phyloP scores from a whole-genome alignment of 2,113 vertebrate species.

The Apteryx mantelli region DNA sequence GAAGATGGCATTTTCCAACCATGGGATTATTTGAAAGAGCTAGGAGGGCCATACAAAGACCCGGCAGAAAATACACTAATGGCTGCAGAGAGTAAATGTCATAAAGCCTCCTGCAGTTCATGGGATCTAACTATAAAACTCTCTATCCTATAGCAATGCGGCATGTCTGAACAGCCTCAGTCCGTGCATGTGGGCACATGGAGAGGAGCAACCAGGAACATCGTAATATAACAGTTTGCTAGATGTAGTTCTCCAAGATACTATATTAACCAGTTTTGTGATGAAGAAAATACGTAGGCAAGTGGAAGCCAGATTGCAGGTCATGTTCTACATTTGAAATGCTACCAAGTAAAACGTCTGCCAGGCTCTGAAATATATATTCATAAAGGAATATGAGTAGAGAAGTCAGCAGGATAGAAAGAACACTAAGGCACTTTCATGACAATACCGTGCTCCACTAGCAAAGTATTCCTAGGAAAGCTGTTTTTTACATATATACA shows the following conservation, averaged over 20 bases:
- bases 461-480: not conserved
- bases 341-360: not conserved
- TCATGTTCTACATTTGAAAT: not conserved
- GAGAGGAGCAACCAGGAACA: fast-evolving
- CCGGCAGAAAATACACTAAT: fast-evolving
- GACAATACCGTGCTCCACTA: fast-evolving
- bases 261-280: fast-evolving
- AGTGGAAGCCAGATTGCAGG: not conserved
- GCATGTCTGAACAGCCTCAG: fast-evolving
- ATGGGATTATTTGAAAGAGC: not conserved
- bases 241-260: not conserved
- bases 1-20: not conserved
- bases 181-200: fast-evolving
- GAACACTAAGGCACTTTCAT: fast-evolving
- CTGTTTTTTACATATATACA: no score
- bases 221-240: fast-evolving
- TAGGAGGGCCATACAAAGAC: fast-evolving
- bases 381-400: not conserved
- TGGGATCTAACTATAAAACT: not conserved
- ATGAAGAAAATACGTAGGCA: not conserved
- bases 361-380: not conserved
- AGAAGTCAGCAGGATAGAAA: not conserved
- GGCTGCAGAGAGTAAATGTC: not conserved
- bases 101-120: fast-evolving
- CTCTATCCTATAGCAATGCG: fast-evolving